phyloP scores from a whole-genome alignment of 2,888 invertebrate genomes.

The Patella depressa region DNA sequence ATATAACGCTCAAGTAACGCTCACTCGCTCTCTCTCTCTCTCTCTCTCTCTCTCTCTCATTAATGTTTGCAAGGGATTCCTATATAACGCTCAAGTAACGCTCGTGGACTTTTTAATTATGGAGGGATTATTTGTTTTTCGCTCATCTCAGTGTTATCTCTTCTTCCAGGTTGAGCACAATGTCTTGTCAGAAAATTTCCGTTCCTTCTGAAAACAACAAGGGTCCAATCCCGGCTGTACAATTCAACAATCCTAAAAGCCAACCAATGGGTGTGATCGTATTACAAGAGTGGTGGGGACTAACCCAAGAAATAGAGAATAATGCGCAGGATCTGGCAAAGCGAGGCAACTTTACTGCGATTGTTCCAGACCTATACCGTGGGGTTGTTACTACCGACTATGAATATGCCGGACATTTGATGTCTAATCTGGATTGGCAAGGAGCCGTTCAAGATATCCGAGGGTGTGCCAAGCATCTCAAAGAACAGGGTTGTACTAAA shows the following conservation, averaged over 20 bases:
- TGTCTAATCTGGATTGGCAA: conserved; percentile 53
- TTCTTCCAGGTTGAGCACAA: not conserved
- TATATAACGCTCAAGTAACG: no score
- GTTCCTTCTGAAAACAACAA: not conserved
- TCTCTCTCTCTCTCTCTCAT: no score
- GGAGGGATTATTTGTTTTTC: no score
- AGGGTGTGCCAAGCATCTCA: conserved; percentile 48
- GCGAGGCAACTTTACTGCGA: conserved; percentile 44
- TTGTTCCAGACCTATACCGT: conserved; percentile 54
- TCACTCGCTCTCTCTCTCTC: no score
- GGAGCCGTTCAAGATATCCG: conserved; percentile 56
- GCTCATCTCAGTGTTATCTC: not conserved
- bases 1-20: no score
- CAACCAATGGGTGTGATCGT: not conserved
- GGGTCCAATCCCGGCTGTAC: not conserved
- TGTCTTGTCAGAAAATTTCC: not conserved
- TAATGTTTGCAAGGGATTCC: no score
- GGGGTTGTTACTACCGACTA: conserved; percentile 50
- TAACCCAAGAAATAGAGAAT: conserved; percentile 52
- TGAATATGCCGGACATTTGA: conserved; percentile 54
- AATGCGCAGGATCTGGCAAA: conserved; percentile 39
- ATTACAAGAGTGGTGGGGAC: conserved; percentile 59
- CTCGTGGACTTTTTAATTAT: no score
- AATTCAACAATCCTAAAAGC: not conserved
- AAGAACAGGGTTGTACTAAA: conserved; percentile 40